Evolutionary conservation across 1,140 invertebrate species (phyloP), one percentile per base, ranked within the genome.

Genomic region (Drosophila guanche): DNA sequence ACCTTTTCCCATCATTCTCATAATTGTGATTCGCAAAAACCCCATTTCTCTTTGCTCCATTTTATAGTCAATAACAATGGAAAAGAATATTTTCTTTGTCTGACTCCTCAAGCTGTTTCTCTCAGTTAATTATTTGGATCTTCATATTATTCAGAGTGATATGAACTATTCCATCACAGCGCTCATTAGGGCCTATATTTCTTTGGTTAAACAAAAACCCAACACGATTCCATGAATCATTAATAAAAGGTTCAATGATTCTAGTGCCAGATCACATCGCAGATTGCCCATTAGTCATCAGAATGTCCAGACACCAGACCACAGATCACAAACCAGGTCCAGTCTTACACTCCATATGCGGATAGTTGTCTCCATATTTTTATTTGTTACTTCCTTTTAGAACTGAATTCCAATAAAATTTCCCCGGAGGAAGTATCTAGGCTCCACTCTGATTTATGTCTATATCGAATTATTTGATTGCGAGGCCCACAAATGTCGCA

Each of bases 201-300:
- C 33, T 37, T 37, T 37, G 8, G 3, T 37, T 37, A 37, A 51
- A 27, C 5, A 4, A 4, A 63, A 46, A 52, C 22, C 37, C 59
- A 16, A 12, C 8, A 8, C 1, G 33, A 37, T 42, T 41, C 12
- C 20, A 66, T 84, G 79, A 79, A 37, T 84, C 76, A 84, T 66
- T 51, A 27, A 16, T 5, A 42, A 41, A 68, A 77, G 76, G 73
- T 81, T 85, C 81, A 86, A 74, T 81, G 80, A 86, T 81, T 85
- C 59, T 79, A 65, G 53, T 45, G 43, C 33, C 33, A 25, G 29
- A 73, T 75, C 60, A 78, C 43, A 67, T 71, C 58, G 75, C 54
- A 79, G 50, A 59, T 58, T 40, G 50, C 40, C 48, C 37, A 69
- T 83, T 83, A 83, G 79, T 83, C 79, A 83, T 83, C 42, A 14